phyloP scores from a whole-genome alignment of 1,140 invertebrate species.

The Nymphalis io region DNA sequence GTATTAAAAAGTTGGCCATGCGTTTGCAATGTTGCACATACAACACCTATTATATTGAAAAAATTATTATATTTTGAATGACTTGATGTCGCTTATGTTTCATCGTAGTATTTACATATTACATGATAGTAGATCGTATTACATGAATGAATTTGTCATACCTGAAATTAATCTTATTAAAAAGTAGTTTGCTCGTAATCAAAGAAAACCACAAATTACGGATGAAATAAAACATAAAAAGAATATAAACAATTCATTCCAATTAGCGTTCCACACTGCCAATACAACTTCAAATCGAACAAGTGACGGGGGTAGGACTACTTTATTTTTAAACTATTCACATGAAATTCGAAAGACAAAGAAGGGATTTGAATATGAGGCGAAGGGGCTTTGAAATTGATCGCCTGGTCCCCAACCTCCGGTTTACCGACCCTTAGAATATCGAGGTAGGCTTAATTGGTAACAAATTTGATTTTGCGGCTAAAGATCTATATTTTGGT shows the following conservation, averaged over 20 bases:
- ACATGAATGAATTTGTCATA: not conserved
- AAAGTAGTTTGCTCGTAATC: not conserved
- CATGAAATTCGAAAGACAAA: slow-evolving; percentile 74
- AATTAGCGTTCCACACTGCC: slow-evolving; percentile 7
- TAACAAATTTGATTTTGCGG: slow-evolving; percentile 72
- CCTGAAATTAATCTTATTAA: not conserved
- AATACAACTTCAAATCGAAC: slow-evolving; percentile 16
- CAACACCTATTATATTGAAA: slow-evolving; percentile 27
- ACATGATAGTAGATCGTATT: not conserved
- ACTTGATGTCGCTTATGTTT: not conserved
- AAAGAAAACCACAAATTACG: not conserved
- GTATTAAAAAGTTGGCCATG: slow-evolving; percentile 48
- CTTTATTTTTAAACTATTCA: slow-evolving; percentile 62
- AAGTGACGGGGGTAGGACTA: slow-evolving; percentile 23
- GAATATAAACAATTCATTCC: slow-evolving; percentile 8
- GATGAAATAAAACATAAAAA: not conserved
- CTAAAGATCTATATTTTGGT: slow-evolving; percentile 30
- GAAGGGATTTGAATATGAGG: slow-evolving; percentile 76
- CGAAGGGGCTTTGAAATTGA: slow-evolving; percentile 77
- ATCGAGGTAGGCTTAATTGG: slow-evolving; percentile 55
- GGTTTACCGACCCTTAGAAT: slow-evolving; percentile 66
- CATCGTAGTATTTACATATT: not conserved
- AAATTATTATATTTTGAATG: slow-evolving; percentile 15
- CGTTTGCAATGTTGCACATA: slow-evolving; percentile 47
- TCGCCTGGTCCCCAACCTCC: slow-evolving; percentile 72